phyloP scores from a whole-genome alignment of 2,113 vertebrate species.

The Nyctibius bracteatus region DNA sequence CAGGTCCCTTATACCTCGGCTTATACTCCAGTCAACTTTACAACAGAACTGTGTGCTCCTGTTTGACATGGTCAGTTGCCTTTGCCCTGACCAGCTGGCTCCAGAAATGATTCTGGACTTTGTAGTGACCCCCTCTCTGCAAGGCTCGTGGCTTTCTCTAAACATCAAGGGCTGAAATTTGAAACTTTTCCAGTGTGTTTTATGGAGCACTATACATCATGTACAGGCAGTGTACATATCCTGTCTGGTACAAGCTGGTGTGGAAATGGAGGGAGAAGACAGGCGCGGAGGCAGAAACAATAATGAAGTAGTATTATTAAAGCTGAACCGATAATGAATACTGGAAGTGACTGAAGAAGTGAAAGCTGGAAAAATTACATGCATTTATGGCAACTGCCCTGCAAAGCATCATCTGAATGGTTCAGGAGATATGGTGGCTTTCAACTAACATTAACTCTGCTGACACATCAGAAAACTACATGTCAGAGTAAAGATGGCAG shows the following conservation, averaged over 20 bases:
- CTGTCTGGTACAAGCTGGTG: not conserved
- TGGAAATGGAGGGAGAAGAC: not conserved
- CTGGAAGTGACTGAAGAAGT: not conserved
- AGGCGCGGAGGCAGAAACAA: not conserved
- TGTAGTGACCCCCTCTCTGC: rapidly evolving
- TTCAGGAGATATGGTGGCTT: not conserved
- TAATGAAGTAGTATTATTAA: not conserved
- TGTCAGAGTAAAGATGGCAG: not conserved
- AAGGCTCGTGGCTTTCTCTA: not conserved
- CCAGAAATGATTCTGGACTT: not conserved
- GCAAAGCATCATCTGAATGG: not conserved
- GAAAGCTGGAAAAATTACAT: not conserved
- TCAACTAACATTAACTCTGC: not conserved
- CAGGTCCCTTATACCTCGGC: not conserved
- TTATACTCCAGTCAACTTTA: not conserved
- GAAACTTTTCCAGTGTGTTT: not conserved
- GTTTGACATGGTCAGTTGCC: not conserved
- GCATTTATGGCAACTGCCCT: not conserved
- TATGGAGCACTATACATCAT: not conserved
- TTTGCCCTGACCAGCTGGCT: not conserved
- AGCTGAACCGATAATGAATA: not conserved
- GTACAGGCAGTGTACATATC: not conserved
- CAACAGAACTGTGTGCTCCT: rapidly evolving
- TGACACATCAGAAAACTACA: not conserved
- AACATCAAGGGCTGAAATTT: not conserved